Evolutionary conservation across 2,113 vertebrate genomes (phyloP).

Genomic region (Mirounga angustirostris): DNA sequence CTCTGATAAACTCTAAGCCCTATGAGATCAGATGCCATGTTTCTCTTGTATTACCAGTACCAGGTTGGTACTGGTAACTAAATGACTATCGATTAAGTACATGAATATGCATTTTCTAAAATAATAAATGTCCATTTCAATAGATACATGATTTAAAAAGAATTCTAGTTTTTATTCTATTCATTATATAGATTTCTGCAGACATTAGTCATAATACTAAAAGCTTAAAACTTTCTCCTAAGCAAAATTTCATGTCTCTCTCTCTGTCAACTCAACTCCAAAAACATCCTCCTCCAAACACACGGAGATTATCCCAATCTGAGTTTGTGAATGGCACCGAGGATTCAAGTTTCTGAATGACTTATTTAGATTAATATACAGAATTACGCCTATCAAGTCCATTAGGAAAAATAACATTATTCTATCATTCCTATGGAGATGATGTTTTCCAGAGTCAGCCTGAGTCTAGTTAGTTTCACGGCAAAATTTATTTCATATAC

Average conservation of each 20-base stretch:
- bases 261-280: not conserved
- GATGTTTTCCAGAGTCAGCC: not conserved
- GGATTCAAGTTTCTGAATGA: not conserved
- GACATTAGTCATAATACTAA: not conserved
- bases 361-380: not conserved
- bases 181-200: not conserved
- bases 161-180: not conserved
- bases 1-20: not conserved
- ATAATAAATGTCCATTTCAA: not conserved
- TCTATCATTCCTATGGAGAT: not conserved
- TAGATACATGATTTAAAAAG: not conserved
- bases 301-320: not conserved
- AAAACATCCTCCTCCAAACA: not conserved
- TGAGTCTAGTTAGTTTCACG: not conserved
- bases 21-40: not conserved
- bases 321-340: not conserved
- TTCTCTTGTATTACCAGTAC: not conserved
- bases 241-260: not conserved
- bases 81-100: not conserved
- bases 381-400: not conserved
- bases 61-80: not conserved
- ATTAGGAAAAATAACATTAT: not conserved
- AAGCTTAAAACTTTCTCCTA: not conserved
- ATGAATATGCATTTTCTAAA: not conserved
- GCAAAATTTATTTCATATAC: not conserved